Evolutionary conservation across 2,797 vertebrate species (phyloP), one percentile per base, ranked within the genome.

Genomic region (Centropyge bicolor): DNA sequence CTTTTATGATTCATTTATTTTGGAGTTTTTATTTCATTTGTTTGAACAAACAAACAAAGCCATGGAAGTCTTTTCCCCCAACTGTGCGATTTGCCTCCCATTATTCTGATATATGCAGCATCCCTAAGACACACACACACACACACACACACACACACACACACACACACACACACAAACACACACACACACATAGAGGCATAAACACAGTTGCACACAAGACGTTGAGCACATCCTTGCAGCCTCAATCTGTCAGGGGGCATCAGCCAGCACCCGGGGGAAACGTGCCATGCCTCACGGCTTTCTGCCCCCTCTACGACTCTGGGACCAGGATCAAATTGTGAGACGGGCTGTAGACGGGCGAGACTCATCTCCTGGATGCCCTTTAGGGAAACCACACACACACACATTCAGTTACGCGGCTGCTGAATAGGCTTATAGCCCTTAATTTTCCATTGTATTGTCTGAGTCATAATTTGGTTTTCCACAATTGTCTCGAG

Each of bases 241-340:
- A 95, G 91, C 94, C 93, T 93, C 89, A 95, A 93, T 95, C 93
- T 95, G 94, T 95, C 93, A 94, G 70, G 81, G 89, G 91, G 82
- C 86, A 94, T 95, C 93, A 94, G 88, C 82, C 74, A 85, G 80
- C 24, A 49, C 91, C 82, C 86, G 52, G 45, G 75, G 88, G 89
- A 90, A 57, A 77, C 6, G 38, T 74, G 76, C 57, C 83, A 70
- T 74, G 76, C 73, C 43, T 88, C 72, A 83, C 22, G 24, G 81
- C 70, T 61, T 69, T 76, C 74, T 82, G 56, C 68, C 64, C 81
- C 61, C 69, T 80, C 56, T 36, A 52, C 63, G 65, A 66, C 75
- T 84, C 71, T 43, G 16, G 79, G 69, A 80, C 35, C 52, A 65
- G 69, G 67, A 85, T 85, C 85, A 81, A 74, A 86, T 76, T 76